Evolutionary conservation across 2,888 invertebrate species (phyloP).

Genomic region (Tiphia femorata): DNA sequence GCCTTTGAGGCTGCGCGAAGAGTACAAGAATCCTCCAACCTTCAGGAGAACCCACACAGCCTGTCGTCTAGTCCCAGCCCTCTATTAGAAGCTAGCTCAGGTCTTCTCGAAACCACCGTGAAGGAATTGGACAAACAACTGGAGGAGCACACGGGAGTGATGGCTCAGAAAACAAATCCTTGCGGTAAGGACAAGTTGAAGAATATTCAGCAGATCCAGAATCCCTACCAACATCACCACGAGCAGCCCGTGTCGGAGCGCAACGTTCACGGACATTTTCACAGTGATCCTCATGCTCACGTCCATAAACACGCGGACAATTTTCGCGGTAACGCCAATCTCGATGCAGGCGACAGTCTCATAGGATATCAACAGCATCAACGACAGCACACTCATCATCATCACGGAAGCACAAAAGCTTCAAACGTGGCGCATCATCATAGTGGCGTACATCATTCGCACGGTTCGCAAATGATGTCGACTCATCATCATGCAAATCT

Average conservation of each 20-base stretch:
- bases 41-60: conserved; percentile 43
- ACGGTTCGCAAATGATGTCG: conserved; percentile 30
- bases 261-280: conserved; percentile 46
- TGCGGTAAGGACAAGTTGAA: conserved; percentile 45
- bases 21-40: conserved; percentile 43
- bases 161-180: conserved; percentile 32
- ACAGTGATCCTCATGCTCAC: conserved; percentile 41
- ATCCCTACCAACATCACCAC: conserved; percentile 51
- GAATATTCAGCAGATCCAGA: conserved; percentile 45
- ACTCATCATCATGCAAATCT: conserved; percentile 45
- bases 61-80: conserved; percentile 48
- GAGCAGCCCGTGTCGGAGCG: conserved; percentile 37
- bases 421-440: conserved; percentile 40
- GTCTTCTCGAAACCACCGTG: conserved; percentile 30
- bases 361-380: conserved; percentile 48
- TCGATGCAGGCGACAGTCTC: conserved; percentile 38
- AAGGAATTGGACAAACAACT: conserved; percentile 45
- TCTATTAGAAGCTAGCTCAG: conserved; percentile 35
- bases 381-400: conserved; percentile 51
- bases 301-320: conserved; percentile 48
- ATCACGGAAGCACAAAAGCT: conserved; percentile 41
- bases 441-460: conserved; percentile 34
- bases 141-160: conserved; percentile 39
- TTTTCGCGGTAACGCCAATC: conserved; percentile 30
- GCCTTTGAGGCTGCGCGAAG: conserved; percentile 47